Base-by-base conservation (phyloP, 2,888 invertebrate genomes). In the Empis livida region DNA sequence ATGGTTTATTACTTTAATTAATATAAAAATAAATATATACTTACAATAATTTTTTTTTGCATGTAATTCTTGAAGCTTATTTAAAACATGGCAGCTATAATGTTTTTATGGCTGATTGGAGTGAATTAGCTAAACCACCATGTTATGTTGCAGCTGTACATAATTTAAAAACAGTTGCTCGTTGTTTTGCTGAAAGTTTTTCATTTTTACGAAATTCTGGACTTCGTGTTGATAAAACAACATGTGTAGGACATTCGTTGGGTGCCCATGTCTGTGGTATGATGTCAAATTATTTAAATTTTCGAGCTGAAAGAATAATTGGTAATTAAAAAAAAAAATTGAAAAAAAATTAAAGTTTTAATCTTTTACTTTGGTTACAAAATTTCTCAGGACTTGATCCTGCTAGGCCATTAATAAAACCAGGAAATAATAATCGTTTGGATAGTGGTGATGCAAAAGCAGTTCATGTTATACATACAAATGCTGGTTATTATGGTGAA, bases 401-500 rank as follows among this genome's bases (percentile, higher is more conserved):
- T 0, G 86, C 86, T 0, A 72, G 83, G 20, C 86, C 86, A 0
- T 68, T 86, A 49, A 75, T 86, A 48, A 73, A 80, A 1, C 77
- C 78, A 0, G 77, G 78, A 2, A 72, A 78, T 1, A 73, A 76
- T 0, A 74, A 79, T 23, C 74, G 82, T 6, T 62, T 86, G 55
- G 80, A 80, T 61, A 78, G 80, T 42, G 84, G 84, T 0, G 83
- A 84, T 59, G 87, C 87, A 3, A 75, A 79, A 48, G 82, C 84
- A 0, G 87, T 87, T 4, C 81, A 85, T 63, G 81, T 84, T 16
- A 73, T 86, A 20, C 87, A 86, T 61, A 86, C 86, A 0, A 86
- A 85, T 62, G 85, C 86, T 0, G 85, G 85, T 1, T 78, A 80
- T 51, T 87, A 86, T 64, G 86, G 86, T 0, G 85, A 86, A 62